Conservation (phyloP, 1,140 invertebrate species). For the Caerostris extrusa region DNA sequence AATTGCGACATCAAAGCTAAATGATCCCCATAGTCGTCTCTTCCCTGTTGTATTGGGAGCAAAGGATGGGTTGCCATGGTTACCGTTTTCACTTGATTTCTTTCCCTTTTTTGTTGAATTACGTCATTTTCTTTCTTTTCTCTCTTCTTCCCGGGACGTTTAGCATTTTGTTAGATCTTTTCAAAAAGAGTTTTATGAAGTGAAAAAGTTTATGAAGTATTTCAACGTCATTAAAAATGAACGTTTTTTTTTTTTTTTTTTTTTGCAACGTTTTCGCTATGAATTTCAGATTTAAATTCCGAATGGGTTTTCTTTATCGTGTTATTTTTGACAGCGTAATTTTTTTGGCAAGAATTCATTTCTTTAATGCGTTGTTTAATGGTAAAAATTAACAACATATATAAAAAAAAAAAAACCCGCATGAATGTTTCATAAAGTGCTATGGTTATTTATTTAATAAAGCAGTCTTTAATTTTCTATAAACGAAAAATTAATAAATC, state of each 20-base stretch:
- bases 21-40: background rate
- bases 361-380: background rate
- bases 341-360: background rate
- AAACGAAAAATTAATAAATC: too few relatives aligned
- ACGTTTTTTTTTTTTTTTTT: background rate
- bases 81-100: slow-evolving; percentile 19
- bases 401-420: background rate
- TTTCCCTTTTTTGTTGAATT: slow-evolving; percentile 12
- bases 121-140: background rate
- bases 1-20: background rate
- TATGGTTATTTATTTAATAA: background rate
- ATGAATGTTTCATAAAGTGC: too few relatives aligned
- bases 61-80: background rate
- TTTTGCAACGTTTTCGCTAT: background rate
- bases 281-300: background rate
- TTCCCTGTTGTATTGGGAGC: background rate
- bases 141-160: background rate
- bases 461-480: background rate
- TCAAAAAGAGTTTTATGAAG: background rate
- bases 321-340: background rate
- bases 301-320: background rate
- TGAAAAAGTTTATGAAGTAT: slow-evolving; percentile 1
- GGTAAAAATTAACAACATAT: background rate
- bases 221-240: background rate
- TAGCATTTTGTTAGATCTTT: slow-evolving; percentile 2